A percentile compares a stretch with the other conserved stretches of the same genome.
Conservation (phyloP, 2,113 vertebrate species). For the Cygnus buccinator region DNA sequence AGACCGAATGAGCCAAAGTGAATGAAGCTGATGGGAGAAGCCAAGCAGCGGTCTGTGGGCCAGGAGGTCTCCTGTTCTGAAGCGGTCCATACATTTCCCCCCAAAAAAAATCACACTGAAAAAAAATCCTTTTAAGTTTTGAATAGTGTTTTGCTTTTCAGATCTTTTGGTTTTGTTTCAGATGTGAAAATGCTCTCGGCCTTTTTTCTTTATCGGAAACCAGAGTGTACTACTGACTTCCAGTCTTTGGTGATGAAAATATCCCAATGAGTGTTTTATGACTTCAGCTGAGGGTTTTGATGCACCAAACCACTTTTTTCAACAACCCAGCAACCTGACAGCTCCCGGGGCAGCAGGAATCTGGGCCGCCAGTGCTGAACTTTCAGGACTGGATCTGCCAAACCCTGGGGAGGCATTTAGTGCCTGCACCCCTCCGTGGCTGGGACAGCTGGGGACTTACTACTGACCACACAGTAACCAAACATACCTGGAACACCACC, state of each 20-base stretch:
- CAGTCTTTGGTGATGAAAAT: background rate
- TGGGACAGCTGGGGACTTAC: background rate
- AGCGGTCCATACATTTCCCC: background rate
- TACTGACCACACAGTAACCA: accelerated
- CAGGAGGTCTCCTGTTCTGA: background rate
- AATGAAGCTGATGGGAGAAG: background rate
- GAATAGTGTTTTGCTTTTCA: background rate
- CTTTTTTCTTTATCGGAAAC: background rate
- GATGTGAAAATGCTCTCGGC: background rate
- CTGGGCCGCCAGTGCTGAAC: accelerated
- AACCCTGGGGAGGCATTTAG: accelerated
- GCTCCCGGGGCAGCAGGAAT: accelerated
- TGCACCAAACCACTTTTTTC: background rate
- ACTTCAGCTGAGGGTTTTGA: background rate
- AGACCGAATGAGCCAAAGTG: background rate
- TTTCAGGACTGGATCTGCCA: background rate
- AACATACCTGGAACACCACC: accelerated
- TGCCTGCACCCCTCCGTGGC: background rate
- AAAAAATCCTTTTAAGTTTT: background rate
- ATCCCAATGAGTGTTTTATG: background rate
- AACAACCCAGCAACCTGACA: background rate
- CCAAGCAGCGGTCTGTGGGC: background rate
- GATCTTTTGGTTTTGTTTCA: background rate
- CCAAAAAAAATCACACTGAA: background rate
- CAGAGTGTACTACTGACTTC: too few relatives aligned